Evolutionary conservation across 2,113 vertebrate genomes (phyloP).

Genomic region (Burhinus oedicnemus): DNA sequence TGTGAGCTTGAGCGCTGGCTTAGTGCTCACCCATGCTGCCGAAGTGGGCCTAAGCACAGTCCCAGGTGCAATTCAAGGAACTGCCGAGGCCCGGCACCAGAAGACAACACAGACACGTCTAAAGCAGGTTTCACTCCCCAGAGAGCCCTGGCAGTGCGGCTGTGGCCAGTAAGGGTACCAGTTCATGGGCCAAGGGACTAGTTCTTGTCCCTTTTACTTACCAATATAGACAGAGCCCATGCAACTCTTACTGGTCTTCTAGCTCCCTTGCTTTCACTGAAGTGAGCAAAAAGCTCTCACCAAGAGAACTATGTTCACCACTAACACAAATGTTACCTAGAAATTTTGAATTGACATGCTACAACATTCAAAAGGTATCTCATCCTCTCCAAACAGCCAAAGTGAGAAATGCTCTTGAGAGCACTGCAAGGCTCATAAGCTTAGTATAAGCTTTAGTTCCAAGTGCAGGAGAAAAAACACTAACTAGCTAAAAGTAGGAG

Average conservation of each 20-base stretch:
- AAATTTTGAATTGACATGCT: neutral
- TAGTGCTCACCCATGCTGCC: neutral
- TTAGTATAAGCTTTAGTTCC: neutral
- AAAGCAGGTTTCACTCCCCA: neutral
- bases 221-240: neutral
- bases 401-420: neutral
- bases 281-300: neutral
- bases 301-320: neutral
- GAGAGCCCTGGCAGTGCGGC: fast-evolving
- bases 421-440: neutral
- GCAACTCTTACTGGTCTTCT: neutral
- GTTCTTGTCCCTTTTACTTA: neutral
- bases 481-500: neutral
- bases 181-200: neutral
- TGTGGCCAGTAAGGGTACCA: neutral
- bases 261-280: neutral
- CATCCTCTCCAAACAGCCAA: neutral
- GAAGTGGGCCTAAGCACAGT: neutral
- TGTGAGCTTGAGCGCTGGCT: neutral
- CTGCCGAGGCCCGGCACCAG: neutral
- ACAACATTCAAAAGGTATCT: neutral
- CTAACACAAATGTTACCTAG: neutral
- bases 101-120: neutral
- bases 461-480: neutral
- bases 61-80: neutral